Base-by-base conservation (phyloP, 2,797 vertebrate genomes). In the Falco novaeseelandiae region DNA sequence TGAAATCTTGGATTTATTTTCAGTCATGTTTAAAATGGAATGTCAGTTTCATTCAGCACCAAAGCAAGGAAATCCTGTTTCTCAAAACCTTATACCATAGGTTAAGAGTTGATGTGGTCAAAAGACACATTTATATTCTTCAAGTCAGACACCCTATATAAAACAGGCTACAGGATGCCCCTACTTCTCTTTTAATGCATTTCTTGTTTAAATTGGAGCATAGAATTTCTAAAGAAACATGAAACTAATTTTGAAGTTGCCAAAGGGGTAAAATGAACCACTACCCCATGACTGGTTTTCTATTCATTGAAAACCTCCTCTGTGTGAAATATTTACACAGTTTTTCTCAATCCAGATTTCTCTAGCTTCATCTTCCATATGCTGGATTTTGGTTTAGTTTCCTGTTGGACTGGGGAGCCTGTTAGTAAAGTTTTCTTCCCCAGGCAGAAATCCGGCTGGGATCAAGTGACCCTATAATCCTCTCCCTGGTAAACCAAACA, bases 21-120 rank as follows among this genome's bases (percentile, higher is more conserved):
- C 82, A 57, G 57, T 44, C 48, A 71, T 49, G 72, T 82, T 94
- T 81, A 46, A 89, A 95, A 65, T 49, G 59, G 48, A 72, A 74
- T 88, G 87, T 95, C 78, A 92, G 57, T 94, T 96, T 95, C 82
- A 89, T 94, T 97, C 83, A 94, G 23, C 66, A 85, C 48, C 16
- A n/a, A 96, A 92, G 59, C 51, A 91, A 40, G 80, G 72, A 94
- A 87, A 87, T 89, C 46, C 70, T 38, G 59, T 93, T 97, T 94
- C 44, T 92, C 55, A 74, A 94, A 87, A 66, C 36, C 26, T 71
- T 70, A 62, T 72, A 20, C 22, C 23, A 21, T 25, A 59, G 20
- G 8, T 54, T 89, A 74, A 74, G 8, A 44, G 12, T 27, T 88
- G 55, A 27, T 61, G 22, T 78, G 38, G 13, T 71, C 13, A 76